A percentile compares a stretch with the other conserved stretches of the same genome.
These are phyloP conservation scores for Syngnathus typhle DNA, from an alignment of 2,113 vertebrate species.

Conservation along the genomic window DNA sequence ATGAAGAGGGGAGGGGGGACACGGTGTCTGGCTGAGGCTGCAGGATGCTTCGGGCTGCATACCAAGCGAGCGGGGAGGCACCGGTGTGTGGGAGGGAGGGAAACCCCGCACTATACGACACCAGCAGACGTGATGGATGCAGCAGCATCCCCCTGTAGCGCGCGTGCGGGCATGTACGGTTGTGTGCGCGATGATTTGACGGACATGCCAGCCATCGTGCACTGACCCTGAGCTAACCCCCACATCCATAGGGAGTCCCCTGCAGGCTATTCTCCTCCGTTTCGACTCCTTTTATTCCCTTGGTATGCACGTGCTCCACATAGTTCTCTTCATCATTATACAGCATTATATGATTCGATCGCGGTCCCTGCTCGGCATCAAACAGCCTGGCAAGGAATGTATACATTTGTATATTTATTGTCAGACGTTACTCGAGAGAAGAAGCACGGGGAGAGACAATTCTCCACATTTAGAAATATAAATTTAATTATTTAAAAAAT, in stretches of 20 bases:
- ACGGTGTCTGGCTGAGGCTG: slow-evolving; percentile 26
- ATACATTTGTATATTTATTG: not conserved
- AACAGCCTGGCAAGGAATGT: no score
- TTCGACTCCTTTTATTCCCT: slow-evolving; percentile 28
- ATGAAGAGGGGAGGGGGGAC: slow-evolving; percentile 37
- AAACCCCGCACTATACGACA: slow-evolving; percentile 36
- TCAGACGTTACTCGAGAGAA: not conserved
- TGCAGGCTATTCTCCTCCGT: slow-evolving; percentile 24
- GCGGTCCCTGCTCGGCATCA: not conserved
- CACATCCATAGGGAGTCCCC: slow-evolving; percentile 49
- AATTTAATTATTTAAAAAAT: no score
- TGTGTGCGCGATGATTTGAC: not conserved
- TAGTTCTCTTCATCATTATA: slow-evolving; percentile 12
- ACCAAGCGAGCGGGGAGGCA: slow-evolving; percentile 34
- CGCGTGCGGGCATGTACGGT: no score
- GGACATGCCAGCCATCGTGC: slow-evolving; percentile 5
- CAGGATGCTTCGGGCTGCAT: slow-evolving; percentile 36
- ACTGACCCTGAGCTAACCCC: not conserved
- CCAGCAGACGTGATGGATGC: slow-evolving; percentile 19
- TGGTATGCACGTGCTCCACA: slow-evolving; percentile 4
- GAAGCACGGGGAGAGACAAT: not conserved
- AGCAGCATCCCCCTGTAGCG: slow-evolving; percentile 2
- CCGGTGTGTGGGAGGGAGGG: slow-evolving; percentile 46
- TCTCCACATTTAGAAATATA: no score
- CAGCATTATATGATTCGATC: not conserved